Conservation (phyloP, 2,113 vertebrate genomes). For the Oryzias curvinotus region DNA sequence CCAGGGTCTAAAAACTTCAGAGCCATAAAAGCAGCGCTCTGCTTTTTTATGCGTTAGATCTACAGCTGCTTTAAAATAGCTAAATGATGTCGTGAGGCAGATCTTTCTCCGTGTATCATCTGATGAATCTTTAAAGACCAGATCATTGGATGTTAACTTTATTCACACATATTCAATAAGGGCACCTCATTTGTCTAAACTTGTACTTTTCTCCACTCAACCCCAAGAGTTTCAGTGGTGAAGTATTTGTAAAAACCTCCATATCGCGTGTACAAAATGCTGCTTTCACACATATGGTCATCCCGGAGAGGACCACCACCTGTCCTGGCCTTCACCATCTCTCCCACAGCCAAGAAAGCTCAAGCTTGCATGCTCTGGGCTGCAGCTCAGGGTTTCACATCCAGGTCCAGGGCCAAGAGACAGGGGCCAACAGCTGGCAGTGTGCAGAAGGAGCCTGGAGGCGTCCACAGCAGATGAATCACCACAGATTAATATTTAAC, state of each 20-base stretch:
- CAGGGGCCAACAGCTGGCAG: conserved; percentile 77
- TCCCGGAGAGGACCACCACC: conserved; percentile 63
- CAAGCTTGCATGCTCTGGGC: conserved; percentile 73
- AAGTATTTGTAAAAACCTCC: conserved; percentile 17
- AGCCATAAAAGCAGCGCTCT: too few species aligned
- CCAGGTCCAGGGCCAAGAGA: conserved; percentile 66
- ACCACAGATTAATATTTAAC: conserved; percentile 82
- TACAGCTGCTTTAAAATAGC: too few species aligned
- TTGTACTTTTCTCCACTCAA: too few species aligned
- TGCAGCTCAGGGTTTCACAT: conserved; percentile 67
- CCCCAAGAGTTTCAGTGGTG: neutral
- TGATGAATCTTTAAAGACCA: too few species aligned
- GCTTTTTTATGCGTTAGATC: too few species aligned
- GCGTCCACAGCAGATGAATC: conserved; percentile 79
- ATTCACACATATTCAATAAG: too few species aligned
- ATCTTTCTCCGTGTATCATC: too few species aligned
- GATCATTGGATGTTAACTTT: too few species aligned
- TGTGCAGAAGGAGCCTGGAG: conserved; percentile 74
- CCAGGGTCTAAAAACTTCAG: too few species aligned
- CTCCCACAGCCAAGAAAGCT: conserved; percentile 67
- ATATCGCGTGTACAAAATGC: conserved; percentile 12
- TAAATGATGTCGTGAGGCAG: too few species aligned
- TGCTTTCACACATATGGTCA: conserved; percentile 13
- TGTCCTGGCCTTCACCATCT: conserved; percentile 59
- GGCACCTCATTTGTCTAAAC: too few species aligned